phyloP scores from a whole-genome alignment of 2,888 invertebrate genomes.

The Emesis russula region DNA sequence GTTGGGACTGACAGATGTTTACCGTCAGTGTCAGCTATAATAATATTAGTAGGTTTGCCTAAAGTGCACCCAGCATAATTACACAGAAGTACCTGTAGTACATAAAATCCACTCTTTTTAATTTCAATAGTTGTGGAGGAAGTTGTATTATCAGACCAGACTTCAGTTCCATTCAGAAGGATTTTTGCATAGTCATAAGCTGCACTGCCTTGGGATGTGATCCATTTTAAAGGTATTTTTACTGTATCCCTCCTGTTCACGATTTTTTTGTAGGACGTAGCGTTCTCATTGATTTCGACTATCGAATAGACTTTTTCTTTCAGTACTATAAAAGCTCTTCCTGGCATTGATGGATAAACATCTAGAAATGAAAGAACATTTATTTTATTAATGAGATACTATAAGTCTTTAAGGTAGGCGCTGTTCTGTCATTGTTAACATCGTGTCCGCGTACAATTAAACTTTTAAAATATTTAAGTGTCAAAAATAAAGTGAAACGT shows the following conservation, averaged over 20 bases:
- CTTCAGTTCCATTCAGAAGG: background rate
- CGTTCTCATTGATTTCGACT: too few species aligned
- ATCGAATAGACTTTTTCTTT: too few species aligned
- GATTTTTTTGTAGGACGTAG: too few species aligned
- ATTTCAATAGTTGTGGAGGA: background rate
- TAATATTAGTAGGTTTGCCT: background rate
- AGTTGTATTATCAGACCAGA: background rate
- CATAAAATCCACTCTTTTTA: background rate
- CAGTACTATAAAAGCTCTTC: too few species aligned
- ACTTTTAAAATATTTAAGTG: too few species aligned
- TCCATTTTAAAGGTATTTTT: background rate
- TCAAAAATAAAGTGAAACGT: too few species aligned
- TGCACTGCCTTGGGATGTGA: background rate
- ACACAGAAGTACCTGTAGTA: background rate
- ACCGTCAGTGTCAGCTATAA: background rate
- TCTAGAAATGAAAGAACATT: too few species aligned
- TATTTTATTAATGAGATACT: too few species aligned
- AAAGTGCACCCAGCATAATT: background rate
- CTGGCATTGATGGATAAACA: too few species aligned
- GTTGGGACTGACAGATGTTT: background rate
- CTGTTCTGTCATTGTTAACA: too few species aligned
- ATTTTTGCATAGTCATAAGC: background rate
- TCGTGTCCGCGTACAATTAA: too few species aligned
- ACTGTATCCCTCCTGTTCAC: background rate
- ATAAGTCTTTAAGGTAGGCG: too few species aligned